phyloP scores from a whole-genome alignment of 2,113 vertebrate species.

The Pollachius pollachius region DNA sequence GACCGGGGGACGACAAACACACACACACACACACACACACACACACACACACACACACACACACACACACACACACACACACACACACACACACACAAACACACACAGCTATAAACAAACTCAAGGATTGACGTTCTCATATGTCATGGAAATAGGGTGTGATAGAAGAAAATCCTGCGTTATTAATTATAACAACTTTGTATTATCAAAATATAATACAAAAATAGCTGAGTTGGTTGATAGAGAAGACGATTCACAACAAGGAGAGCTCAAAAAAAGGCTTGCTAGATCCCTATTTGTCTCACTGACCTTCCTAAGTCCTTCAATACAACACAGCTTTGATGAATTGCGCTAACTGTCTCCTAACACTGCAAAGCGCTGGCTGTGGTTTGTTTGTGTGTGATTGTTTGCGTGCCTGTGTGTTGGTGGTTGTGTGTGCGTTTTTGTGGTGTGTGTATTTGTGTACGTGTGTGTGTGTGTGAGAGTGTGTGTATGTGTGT shows the following conservation, averaged over 20 bases:
- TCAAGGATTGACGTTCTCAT: too few species aligned
- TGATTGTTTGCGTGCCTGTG: neutral
- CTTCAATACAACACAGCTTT: neutral
- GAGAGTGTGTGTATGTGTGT: neutral
- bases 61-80: neutral
- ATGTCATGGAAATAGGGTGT: too few species aligned
- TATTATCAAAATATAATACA: too few species aligned
- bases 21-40: slow-evolving; percentile 3
- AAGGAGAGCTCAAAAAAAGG: slow-evolving; percentile 21
- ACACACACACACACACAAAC: neutral
- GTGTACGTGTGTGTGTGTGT: neutral
- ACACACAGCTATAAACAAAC: too few species aligned
- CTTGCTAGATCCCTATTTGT: slow-evolving; percentile 33
- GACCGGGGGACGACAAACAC: neutral
- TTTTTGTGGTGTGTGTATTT: slow-evolving; percentile 12
- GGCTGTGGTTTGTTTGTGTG: slow-evolving; percentile 3
- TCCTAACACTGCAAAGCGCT: too few species aligned
- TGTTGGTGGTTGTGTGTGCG: too few species aligned
- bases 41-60: neutral
- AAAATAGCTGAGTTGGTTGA: too few species aligned
- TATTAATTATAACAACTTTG: too few species aligned
- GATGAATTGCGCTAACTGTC: too few species aligned
- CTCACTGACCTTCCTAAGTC: slow-evolving; percentile 22
- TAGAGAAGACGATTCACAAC: too few species aligned
- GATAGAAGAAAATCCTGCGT: too few species aligned